Base-by-base conservation (phyloP, 2,888 invertebrate species). In the Drosophila mulleri region DNA sequence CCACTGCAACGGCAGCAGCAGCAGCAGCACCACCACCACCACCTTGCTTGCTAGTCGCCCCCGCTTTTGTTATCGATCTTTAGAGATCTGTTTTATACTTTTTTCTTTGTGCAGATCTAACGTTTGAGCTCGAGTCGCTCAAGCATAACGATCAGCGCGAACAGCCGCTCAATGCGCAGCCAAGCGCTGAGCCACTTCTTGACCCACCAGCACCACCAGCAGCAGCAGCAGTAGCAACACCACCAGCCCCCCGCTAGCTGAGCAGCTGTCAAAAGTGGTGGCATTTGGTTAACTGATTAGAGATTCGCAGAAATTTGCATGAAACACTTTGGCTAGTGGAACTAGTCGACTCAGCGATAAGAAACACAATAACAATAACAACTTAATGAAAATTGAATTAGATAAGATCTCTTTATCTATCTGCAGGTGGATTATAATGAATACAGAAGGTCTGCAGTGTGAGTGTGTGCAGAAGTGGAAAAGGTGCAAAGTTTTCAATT, bases 211-310 rank as follows among this genome's bases (percentile, higher is more conserved):
- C 63, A 57, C 2, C 20, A 58, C 82, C 70, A 53, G 54, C 58
- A 44, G 32, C 63, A 57, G 5, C 23, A 58, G 9, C 45, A 11
- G 6, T 14, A 9, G n/a, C 18, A 53, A 20, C 20, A 26, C 16
- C 48, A 16, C 1, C 7, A 26, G 26, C 16, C 35, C 52, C 14
- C 35, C 54, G 18, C 35, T 39, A 39, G 3, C 39, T 41, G 23
- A 37, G 42, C 66, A 64, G 73, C 80, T 81, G 84, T 83, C 80
- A 80, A 83, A 80, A 80, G 56, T 18, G 18, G 44, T 42, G 57
- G 67, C 80, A 75, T 50, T 64, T 39, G 45, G 26, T 54, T 67
- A 67, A 68, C 68, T 67, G 67, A 67, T 56, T 67, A 48, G 45
- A 65, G 47, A 65, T 41, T 32, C 73, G 59, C 71, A 35, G 39